Percentiles rank a stretch among this genome's conserved stretches.
Conservation (phyloP, 1,140 invertebrate genomes). For the Microplitis mediator region DNA sequence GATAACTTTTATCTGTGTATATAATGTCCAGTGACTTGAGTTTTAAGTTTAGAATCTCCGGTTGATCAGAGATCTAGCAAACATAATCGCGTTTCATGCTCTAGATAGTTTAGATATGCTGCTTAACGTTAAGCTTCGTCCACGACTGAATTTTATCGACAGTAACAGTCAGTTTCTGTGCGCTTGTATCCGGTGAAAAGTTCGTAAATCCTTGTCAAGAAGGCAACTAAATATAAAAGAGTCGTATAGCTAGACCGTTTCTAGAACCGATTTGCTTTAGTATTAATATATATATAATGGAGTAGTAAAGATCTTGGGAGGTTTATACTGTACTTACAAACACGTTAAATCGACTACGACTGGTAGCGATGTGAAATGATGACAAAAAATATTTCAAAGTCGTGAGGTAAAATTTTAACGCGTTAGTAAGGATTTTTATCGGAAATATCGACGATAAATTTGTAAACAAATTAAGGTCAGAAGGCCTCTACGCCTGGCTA, state of each 20-base stretch:
- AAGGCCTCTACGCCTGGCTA: too few relatives aligned
- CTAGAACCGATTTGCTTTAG: not conserved
- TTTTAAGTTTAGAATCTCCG: too few relatives aligned
- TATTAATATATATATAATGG: not conserved
- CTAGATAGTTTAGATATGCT: not conserved
- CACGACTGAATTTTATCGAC: not conserved
- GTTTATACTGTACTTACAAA: too few relatives aligned
- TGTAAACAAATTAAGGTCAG: too few relatives aligned
- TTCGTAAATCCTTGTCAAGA: not conserved
- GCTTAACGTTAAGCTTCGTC: not conserved
- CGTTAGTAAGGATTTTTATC: too few relatives aligned
- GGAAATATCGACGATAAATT: too few relatives aligned
- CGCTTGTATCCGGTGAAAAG: not conserved
- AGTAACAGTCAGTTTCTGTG: not conserved
- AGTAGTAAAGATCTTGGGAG: not conserved
- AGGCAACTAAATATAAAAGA: not conserved
- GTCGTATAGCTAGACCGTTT: not conserved
- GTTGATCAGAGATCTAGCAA: not conserved
- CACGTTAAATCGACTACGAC: too few relatives aligned
- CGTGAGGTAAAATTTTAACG: too few relatives aligned
- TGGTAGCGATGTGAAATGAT: too few relatives aligned
- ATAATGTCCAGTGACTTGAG: too few relatives aligned
- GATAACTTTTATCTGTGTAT: not conserved
- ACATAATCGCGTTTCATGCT: slow-evolving; percentile 9
- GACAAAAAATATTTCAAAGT: too few relatives aligned